Evolutionary conservation across 2,113 vertebrate genomes (phyloP).

Genomic region (Mormoops blainvillei): DNA sequence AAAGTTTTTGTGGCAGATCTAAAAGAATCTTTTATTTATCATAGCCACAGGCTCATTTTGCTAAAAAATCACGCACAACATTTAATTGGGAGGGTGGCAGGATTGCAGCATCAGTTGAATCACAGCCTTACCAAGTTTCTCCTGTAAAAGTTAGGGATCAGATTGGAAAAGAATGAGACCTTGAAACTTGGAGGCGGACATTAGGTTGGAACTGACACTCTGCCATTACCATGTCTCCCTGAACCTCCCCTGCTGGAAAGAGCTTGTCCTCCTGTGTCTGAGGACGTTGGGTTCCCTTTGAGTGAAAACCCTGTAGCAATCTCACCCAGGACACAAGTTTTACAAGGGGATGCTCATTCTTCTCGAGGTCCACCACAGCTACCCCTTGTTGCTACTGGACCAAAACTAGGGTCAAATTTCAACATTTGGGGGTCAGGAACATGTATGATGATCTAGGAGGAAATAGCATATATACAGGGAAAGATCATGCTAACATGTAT

Average conservation of each 20-base stretch:
- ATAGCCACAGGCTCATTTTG: background rate
- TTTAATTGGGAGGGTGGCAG: background rate
- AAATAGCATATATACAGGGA: background rate
- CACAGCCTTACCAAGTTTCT: background rate
- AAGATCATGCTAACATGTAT: background rate
- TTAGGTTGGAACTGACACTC: background rate
- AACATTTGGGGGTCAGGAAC: background rate
- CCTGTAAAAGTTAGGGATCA: background rate
- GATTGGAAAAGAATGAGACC: background rate
- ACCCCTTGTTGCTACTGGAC: background rate
- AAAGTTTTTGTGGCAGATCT: background rate
- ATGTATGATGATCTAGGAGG: background rate
- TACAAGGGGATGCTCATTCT: background rate
- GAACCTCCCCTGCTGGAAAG: background rate
- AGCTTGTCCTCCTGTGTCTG: background rate
- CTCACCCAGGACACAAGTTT: background rate
- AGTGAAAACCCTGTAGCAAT: background rate
- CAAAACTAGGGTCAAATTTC: background rate
- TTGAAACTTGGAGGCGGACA: background rate
- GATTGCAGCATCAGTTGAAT: background rate
- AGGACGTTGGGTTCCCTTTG: background rate
- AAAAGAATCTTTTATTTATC: background rate
- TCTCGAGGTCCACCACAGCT: background rate
- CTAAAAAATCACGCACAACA: background rate
- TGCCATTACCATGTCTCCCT: rapidly evolving